Percentiles rank a stretch among this genome's conserved stretches.
Conservation (phyloP, 2,797 vertebrate genomes). For the Schizothorax lantsangensis region DNA sequence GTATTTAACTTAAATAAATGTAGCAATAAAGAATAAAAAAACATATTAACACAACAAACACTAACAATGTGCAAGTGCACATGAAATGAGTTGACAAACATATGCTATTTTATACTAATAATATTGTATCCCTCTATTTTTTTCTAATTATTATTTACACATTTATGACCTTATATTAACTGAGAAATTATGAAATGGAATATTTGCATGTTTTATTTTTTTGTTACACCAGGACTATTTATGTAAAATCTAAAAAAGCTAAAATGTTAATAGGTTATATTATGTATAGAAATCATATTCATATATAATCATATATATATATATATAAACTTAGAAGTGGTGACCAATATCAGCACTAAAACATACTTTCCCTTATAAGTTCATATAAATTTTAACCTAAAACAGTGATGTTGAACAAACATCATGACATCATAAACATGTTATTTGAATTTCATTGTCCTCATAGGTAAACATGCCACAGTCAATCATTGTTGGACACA, state of each 20-base stretch:
- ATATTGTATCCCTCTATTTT: not conserved
- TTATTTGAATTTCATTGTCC: not conserved
- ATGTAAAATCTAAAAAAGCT: no score
- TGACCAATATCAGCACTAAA: not conserved
- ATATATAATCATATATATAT: not conserved
- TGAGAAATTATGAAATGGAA: not conserved
- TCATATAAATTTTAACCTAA: not conserved
- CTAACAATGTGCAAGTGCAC: not conserved
- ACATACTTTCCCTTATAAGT: not conserved
- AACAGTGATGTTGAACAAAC: slow-evolving; percentile 4
- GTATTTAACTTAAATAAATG: no score
- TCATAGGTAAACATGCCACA: slow-evolving; percentile 24
- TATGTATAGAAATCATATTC: no score
- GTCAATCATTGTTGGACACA: slow-evolving; percentile 20
- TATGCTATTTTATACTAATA: not conserved
- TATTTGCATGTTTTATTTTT: not conserved
- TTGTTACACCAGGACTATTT: not conserved
- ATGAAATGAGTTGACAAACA: not conserved
- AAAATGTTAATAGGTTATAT: not conserved
- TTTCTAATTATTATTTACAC: not conserved
- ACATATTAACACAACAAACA: slow-evolving; percentile 3
- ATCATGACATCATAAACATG: not conserved
- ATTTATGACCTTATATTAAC: not conserved
- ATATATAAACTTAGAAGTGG: not conserved
- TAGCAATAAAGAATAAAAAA: not conserved